These are phyloP conservation scores for Pituophis catenifer DNA, from an alignment of 2,113 vertebrate genomes.

Conservation along the genomic window DNA sequence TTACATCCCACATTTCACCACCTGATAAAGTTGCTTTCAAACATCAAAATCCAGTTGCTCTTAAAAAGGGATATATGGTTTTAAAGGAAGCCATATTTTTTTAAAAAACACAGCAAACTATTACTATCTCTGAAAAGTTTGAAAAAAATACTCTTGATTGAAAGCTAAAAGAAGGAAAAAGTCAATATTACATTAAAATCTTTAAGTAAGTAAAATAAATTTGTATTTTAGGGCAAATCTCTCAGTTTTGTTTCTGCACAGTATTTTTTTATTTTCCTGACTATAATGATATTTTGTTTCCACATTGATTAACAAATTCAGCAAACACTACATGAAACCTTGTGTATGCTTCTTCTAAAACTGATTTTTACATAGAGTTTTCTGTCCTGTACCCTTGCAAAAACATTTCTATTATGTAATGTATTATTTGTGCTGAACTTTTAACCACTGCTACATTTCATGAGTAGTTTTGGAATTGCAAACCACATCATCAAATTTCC, in stretches of 20 bases:
- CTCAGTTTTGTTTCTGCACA: background rate
- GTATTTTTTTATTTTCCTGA: background rate
- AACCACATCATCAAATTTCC: background rate
- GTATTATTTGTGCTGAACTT: background rate
- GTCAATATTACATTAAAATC: background rate
- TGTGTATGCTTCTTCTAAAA: background rate
- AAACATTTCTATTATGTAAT: background rate
- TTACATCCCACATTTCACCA: background rate
- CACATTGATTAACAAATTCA: background rate
- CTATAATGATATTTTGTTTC: background rate
- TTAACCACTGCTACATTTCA: background rate
- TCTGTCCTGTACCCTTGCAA: background rate
- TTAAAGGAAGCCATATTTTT: background rate
- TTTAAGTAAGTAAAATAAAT: background rate
- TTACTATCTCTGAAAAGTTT: background rate
- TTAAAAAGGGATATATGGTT: background rate
- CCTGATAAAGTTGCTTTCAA: background rate
- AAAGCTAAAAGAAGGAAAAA: background rate
- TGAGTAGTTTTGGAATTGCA: background rate
- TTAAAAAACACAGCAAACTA: background rate
- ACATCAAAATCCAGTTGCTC: background rate
- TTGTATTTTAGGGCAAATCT: background rate
- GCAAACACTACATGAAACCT: background rate
- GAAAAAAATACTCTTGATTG: background rate
- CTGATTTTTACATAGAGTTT: background rate